These are phyloP conservation scores for Netelia virgata DNA, from an alignment of 2,888 invertebrate species.

Conservation along the genomic window DNA sequence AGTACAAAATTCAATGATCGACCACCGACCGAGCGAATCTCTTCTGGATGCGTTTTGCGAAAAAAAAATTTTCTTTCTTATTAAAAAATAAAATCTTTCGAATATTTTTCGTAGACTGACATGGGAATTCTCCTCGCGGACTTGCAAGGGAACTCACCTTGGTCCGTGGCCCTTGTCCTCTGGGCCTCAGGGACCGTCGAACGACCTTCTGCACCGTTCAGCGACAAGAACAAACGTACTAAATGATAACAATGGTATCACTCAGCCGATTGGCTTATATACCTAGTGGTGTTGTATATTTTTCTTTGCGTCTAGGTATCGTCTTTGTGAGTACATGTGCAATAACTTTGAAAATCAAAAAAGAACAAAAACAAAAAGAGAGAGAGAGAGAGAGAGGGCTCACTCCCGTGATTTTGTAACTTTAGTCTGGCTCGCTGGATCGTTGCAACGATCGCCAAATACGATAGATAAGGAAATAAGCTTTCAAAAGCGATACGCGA, in stretches of 20 bases:
- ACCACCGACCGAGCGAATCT: no score
- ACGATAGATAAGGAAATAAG: not conserved
- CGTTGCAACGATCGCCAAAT: not conserved
- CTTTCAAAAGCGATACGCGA: not conserved
- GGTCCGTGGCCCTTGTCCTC: constrained; percentile 85
- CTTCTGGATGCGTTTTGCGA: not conserved
- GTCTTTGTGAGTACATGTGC: not conserved
- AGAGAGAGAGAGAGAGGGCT: not conserved
- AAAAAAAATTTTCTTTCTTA: not conserved
- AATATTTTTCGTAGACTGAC: constrained; percentile 54
- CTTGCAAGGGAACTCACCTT: constrained; percentile 82
- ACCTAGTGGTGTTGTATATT: constrained; percentile 39
- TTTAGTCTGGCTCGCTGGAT: not conserved
- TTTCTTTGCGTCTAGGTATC: not conserved
- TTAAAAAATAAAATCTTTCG: not conserved
- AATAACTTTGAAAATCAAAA: not conserved
- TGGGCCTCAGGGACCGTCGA: constrained; percentile 81
- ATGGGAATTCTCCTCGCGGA: constrained; percentile 67
- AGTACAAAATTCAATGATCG: constrained; percentile 1
- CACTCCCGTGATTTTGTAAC: not conserved
- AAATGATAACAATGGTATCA: constrained; percentile 86
- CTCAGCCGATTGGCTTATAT: constrained; percentile 78
- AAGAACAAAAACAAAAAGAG: no score
- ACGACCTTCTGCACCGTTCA: constrained; percentile 89
- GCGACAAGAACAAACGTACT: constrained; percentile 91